Percentiles rank a stretch among this genome's conserved stretches.
These are phyloP conservation scores for Gymnoscelis rufifasciata DNA, from an alignment of 2,888 invertebrate species.

Conservation along the genomic window DNA sequence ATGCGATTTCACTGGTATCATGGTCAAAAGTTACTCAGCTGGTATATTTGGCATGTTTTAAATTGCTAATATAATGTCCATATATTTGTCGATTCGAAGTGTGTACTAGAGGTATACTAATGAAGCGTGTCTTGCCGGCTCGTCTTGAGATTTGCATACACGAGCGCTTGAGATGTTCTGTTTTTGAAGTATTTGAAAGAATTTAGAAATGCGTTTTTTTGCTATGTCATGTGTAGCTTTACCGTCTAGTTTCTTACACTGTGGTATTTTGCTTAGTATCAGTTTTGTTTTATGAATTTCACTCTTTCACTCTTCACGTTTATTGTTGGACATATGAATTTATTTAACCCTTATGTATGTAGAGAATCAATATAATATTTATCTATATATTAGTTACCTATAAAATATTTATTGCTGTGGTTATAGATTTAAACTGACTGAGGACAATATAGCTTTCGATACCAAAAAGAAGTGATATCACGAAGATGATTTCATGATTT, in stretches of 20 bases:
- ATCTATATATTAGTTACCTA: too few species aligned
- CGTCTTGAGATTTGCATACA: constrained; percentile 32
- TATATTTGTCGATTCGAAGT: neutral
- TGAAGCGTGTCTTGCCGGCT: constrained; percentile 35
- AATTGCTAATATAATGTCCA: too few species aligned
- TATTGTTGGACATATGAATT: neutral
- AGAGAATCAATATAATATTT: too few species aligned
- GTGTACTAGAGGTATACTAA: neutral
- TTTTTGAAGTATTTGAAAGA: constrained; percentile 4
- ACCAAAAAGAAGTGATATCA: too few species aligned
- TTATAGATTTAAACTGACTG: too few species aligned
- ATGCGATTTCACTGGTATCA: too few species aligned
- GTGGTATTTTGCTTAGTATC: neutral
- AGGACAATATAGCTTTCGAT: too few species aligned
- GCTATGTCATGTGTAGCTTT: constrained; percentile 1
- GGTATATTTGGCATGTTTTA: too few species aligned
- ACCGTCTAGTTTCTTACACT: neutral
- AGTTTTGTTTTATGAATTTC: neutral
- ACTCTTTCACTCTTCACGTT: neutral
- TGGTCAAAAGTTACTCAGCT: too few species aligned
- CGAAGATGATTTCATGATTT: too few species aligned
- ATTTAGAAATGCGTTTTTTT: constrained; percentile 6
- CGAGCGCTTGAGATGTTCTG: constrained; percentile 1
- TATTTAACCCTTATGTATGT: neutral
- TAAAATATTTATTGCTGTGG: too few species aligned